Conservation (phyloP, 2,888 invertebrate species). For the Agrochola lychnidis region DNA sequence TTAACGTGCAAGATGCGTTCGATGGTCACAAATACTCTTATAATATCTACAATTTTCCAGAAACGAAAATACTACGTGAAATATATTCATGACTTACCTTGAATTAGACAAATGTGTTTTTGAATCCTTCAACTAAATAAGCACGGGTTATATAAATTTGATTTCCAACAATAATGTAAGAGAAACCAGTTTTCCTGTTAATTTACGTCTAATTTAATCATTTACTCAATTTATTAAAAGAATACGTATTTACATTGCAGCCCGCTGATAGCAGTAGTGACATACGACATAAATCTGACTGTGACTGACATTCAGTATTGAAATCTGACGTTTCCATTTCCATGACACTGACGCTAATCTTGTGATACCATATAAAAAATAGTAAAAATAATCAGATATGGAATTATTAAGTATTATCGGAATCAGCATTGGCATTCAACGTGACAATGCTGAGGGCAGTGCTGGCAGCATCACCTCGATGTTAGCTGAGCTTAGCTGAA, state of each 20-base stretch:
- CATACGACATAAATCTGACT: slow-evolving; percentile 14
- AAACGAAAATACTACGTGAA: slow-evolving; percentile 54
- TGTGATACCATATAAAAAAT: slow-evolving; percentile 3
- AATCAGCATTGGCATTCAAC: background rate
- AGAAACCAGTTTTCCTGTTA: slow-evolving; percentile 2
- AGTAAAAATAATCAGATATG: background rate
- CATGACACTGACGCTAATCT: background rate
- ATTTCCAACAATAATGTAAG: background rate
- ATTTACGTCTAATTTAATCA: slow-evolving; percentile 47
- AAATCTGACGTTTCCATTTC: slow-evolving; percentile 6
- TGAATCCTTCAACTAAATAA: background rate
- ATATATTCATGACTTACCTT: slow-evolving; percentile 57
- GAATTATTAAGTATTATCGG: background rate
- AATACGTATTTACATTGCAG: slow-evolving; percentile 41
- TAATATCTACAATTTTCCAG: slow-evolving; percentile 56
- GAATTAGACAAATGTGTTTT: slow-evolving; percentile 12
- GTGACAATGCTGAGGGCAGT: background rate
- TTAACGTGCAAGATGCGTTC: slow-evolving; percentile 78
- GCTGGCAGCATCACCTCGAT: no score
- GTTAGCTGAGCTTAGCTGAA: no score
- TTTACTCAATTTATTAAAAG: slow-evolving; percentile 33
- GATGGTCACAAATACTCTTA: slow-evolving; percentile 61
- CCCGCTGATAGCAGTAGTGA: slow-evolving; percentile 1
- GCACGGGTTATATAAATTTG: background rate
- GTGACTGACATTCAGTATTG: background rate